phyloP scores from a whole-genome alignment of 1,140 invertebrate species.

The Drosophila arizonae region DNA sequence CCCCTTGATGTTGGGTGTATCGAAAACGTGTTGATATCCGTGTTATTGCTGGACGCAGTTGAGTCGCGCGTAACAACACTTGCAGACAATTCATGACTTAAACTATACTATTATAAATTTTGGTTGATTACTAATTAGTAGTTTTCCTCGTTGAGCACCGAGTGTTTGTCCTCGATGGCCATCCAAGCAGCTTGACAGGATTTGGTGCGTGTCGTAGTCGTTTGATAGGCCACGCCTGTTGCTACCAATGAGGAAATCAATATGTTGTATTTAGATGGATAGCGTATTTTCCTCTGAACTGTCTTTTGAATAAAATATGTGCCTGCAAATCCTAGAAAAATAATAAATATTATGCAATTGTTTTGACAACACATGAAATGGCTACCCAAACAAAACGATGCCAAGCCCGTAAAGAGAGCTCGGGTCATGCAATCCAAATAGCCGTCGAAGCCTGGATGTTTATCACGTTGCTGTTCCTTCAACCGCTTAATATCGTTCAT shows the following conservation, averaged over 20 bases:
- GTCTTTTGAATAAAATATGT: slow-evolving; percentile 83
- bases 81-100: slow-evolving; percentile 51
- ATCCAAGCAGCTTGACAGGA: slow-evolving; percentile 84
- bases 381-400: slow-evolving; percentile 83
- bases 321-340: slow-evolving; percentile 82
- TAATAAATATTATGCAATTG: slow-evolving; percentile 71
- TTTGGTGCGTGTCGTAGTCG: slow-evolving; percentile 81
- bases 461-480: slow-evolving; percentile 83
- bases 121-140: slow-evolving; percentile 31
- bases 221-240: slow-evolving; percentile 75
- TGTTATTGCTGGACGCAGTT: slow-evolving; percentile 10
- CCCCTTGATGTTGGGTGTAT: slow-evolving; percentile 74
- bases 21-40: slow-evolving; percentile 45
- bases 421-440: slow-evolving; percentile 85
- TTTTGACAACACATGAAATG: slow-evolving; percentile 12
- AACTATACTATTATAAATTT: slow-evolving; percentile 21
- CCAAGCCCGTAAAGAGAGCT: slow-evolving; percentile 83
- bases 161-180: slow-evolving; percentile 83
- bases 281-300: slow-evolving; percentile 78
- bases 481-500: slow-evolving; percentile 82
- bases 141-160: slow-evolving; percentile 77
- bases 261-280: slow-evolving; percentile 80
- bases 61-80: not conserved
- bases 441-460: slow-evolving; percentile 84
- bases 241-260: slow-evolving; percentile 81